Evolutionary conservation across 1,140 invertebrate species (phyloP).

Genomic region (Bombus confusus): DNA sequence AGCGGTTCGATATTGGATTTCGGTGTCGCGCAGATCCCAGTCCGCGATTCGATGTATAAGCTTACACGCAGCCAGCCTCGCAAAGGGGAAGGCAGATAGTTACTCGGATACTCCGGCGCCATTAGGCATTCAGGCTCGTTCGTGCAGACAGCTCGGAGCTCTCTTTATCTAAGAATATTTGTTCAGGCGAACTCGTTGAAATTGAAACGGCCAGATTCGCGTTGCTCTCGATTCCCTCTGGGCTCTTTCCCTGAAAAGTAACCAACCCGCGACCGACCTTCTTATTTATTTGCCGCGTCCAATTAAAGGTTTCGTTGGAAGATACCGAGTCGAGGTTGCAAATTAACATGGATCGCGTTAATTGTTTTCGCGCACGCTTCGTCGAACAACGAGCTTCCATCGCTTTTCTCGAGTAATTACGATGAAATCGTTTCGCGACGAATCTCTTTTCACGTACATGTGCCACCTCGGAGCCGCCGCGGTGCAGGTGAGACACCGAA

Average conservation of each 20-base stretch:
- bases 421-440: constrained; percentile 24
- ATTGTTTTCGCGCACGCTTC: constrained; percentile 36
- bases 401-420: constrained; percentile 28
- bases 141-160: constrained; percentile 55
- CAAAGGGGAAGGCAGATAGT: constrained; percentile 26
- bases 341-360: constrained; percentile 50
- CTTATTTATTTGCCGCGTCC: constrained; percentile 48
- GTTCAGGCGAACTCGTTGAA: constrained; percentile 68
- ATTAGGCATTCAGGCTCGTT: constrained; percentile 61
- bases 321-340: background rate
- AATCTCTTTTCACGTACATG: constrained; percentile 10
- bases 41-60: constrained; percentile 11
- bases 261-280: constrained; percentile 35
- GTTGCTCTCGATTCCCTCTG: constrained; percentile 55
- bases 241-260: constrained; percentile 17
- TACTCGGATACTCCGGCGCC: constrained; percentile 53
- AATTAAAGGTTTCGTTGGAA: constrained; percentile 35
- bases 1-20: constrained; percentile 27
- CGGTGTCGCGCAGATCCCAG: background rate
- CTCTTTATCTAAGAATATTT: constrained; percentile 73
- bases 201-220: constrained; percentile 69
- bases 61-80: constrained; percentile 16
- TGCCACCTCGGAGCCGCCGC: no score
- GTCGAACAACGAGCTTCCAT: constrained; percentile 12
- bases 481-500: background rate